Base-by-base conservation (phyloP, 2,797 vertebrate species). In the Enteromius argenteus region DNA sequence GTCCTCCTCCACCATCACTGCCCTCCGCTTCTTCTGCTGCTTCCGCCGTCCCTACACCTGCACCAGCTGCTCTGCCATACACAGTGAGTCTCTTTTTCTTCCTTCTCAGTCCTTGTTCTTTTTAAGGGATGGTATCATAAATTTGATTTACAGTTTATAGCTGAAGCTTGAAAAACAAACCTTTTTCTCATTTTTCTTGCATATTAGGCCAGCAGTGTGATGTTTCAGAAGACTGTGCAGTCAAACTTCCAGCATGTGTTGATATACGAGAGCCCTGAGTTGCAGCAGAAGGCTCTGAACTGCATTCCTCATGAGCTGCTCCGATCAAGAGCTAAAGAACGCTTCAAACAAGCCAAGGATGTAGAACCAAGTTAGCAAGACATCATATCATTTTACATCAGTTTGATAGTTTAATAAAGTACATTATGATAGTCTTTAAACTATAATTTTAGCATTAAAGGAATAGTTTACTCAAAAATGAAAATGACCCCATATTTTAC, bases 231-330 rank as follows among this genome's bases (percentile, higher is more conserved):
- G 92, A 95, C 94, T 8, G 92, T 99, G 74, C 95, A 94, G 85
- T 95, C 96, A 30, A 98, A 97, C 85, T 94, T 95, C 88, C 94
- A 98, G 62, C 94, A 96, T 49, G 96, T 98, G 27, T 88, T 97
- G 92, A 66, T 95, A 74, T 99, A 99, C 84, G 98, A 99, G 92
- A 94, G 92, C 77, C 80, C 90, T 3, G 93, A 93, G 60, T 92
- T 98, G 86, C 98, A 98, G 92, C 92, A 93, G 85, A 98, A 97
- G 93, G 96, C 97, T 3, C 89, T 94, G 84, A 89, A 86, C 86
- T 90, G 62, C 81, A 94, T 99, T 85, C 98, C 97, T 21, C 92
- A 96, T 19, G 93, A 94, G 86, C 91, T 95, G 84, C 84, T 99
- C 72, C 93, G 89, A 80, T 91, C 89, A 37, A 92, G 90, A 81